Conservation (phyloP, 2,888 invertebrate species). For the Limnephilus rhombicus region DNA sequence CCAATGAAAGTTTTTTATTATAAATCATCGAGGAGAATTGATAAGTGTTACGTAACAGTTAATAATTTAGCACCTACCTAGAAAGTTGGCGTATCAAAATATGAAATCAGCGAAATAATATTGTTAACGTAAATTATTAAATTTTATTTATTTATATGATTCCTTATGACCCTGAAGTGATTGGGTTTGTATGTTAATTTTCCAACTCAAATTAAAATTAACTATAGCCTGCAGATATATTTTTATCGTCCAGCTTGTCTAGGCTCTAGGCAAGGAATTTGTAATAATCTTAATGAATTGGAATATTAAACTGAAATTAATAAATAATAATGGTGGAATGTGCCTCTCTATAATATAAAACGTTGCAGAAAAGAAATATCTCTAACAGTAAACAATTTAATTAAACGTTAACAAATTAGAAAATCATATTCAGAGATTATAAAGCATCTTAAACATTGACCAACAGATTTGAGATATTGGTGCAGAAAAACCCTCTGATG, state of each 20-base stretch:
- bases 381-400: not conserved
- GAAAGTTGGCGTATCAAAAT: not conserved
- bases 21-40: no score
- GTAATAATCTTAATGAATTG: not conserved
- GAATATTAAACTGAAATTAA: not conserved
- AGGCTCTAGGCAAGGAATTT: not conserved
- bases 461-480: no score
- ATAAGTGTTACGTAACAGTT: no score
- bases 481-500: no score
- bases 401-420: not conserved
- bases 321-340: not conserved
- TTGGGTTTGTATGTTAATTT: not conserved
- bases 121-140: not conserved
- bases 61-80: not conserved
- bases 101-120: not conserved
- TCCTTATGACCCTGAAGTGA: not conserved
- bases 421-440: not conserved
- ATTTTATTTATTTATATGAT: not conserved
- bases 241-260: not conserved
- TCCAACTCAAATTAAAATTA: not conserved
- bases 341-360: not conserved
- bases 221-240: not conserved
- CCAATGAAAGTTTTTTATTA: not conserved
- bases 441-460: not conserved
- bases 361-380: not conserved